Evolutionary conservation across 1,140 invertebrate species (phyloP).

Genomic region (Apis mellifera): Amel_HAv3.1 CM009932.2:14940001-14940500

Average conservation of each 20-base stretch:
- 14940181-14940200: background rate
- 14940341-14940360: background rate
- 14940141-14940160: constrained; percentile 1
- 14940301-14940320: no score
- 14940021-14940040: constrained; percentile 66
- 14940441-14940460: no score
- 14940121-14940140: no score
- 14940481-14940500: constrained; percentile 11
- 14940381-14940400: constrained; percentile 52
- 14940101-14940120: constrained; percentile 4
- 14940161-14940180: background rate
- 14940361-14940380: background rate
- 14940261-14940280: no score
- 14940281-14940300: no score
- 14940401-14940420: constrained; percentile 61
- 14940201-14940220: background rate
- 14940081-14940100: background rate
- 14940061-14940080: background rate
- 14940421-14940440: constrained; percentile 1
- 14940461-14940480: background rate
- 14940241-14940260: background rate
- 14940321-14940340: no score
- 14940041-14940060: constrained; percentile 7
- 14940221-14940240: background rate
- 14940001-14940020: constrained; percentile 67